Percentiles rank a stretch among this genome's conserved stretches.
Conservation (phyloP, 2,797 vertebrate species). For the Rhodeus uyekii region DNA sequence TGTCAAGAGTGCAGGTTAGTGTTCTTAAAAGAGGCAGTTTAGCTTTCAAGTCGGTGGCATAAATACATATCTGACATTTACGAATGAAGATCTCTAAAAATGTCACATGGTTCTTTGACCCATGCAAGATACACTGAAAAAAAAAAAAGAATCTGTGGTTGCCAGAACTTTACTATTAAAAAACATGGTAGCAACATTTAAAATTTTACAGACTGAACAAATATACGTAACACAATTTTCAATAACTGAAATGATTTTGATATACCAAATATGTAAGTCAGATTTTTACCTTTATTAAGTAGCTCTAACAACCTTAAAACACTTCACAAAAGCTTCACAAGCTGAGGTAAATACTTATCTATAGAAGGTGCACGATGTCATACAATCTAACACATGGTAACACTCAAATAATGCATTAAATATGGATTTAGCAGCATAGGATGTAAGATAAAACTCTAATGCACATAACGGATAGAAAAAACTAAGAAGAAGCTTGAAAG, state of each 20-base stretch:
- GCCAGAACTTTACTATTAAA: neutral
- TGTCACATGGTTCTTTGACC: constrained; percentile 35
- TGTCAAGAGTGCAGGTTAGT: constrained; percentile 37
- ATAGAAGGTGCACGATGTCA: neutral
- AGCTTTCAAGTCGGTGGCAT: constrained; percentile 46
- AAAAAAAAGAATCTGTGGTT: neutral
- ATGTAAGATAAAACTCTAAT: neutral
- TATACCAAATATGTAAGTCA: neutral
- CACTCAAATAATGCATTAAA: neutral
- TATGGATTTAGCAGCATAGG: neutral
- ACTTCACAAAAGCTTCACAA: neutral
- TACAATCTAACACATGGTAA: neutral
- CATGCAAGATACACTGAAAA: constrained; percentile 26
- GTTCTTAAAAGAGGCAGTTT: constrained; percentile 47
- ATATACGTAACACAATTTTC: neutral
- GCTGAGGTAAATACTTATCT: neutral
- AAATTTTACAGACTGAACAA: neutral
- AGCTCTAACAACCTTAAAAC: neutral
- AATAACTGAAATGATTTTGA: neutral
- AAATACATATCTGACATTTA: constrained; percentile 45
- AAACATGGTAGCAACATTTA: neutral
- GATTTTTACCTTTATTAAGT: neutral
- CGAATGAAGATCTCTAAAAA: constrained; percentile 49
- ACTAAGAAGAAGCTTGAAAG: neutral
- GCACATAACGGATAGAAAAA: neutral